phyloP scores from a whole-genome alignment of 2,113 vertebrate genomes.

The Nerophis lumbriciformis region DNA sequence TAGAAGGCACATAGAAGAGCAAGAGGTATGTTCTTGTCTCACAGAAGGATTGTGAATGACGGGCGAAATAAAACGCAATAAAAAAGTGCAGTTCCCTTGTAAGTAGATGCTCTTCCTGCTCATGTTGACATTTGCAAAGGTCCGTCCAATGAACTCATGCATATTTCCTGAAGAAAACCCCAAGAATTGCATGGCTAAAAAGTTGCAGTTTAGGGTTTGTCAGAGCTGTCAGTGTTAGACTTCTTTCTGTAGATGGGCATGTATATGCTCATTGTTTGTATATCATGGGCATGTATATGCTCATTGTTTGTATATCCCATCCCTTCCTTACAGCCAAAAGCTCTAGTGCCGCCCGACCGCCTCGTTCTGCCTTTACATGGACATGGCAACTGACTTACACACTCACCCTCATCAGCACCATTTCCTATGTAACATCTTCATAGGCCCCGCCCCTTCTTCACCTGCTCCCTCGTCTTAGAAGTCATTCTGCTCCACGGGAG shows the following conservation, averaged over 20 bases:
- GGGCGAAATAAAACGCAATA: too few species aligned
- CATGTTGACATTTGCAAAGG: slow-evolving; percentile 25
- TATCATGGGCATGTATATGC: slow-evolving; percentile 99
- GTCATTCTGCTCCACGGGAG: slow-evolving; percentile 81
- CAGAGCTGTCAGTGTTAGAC: slow-evolving; percentile 98
- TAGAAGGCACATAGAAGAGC: too few species aligned
- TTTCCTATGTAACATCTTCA: slow-evolving; percentile 95
- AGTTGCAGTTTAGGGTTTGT: slow-evolving; percentile 99
- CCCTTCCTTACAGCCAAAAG: slow-evolving; percentile 99
- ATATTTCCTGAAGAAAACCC: slow-evolving; percentile 47
- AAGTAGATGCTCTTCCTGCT: slow-evolving; percentile 54
- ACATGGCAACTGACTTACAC: slow-evolving; percentile 99
- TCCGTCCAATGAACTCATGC: slow-evolving; percentile 46
- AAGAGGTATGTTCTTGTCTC: too few species aligned
- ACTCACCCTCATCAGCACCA: slow-evolving; percentile 93
- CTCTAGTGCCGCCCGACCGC: slow-evolving; percentile 99
- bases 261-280: slow-evolving; percentile 99
- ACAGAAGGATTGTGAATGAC: too few species aligned
- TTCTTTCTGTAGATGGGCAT: slow-evolving; percentile 98
- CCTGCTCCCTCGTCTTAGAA: slow-evolving; percentile 80
- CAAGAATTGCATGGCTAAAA: slow-evolving; percentile 95
- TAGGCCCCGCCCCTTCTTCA: slow-evolving; percentile 79
- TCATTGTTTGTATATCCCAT: slow-evolving; percentile 99
- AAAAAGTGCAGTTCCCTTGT: slow-evolving; percentile 34
- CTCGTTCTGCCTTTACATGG: slow-evolving; percentile 99